These are phyloP conservation scores for Battus philenor DNA, from an alignment of 1,140 invertebrate species.

Conservation along the genomic window DNA sequence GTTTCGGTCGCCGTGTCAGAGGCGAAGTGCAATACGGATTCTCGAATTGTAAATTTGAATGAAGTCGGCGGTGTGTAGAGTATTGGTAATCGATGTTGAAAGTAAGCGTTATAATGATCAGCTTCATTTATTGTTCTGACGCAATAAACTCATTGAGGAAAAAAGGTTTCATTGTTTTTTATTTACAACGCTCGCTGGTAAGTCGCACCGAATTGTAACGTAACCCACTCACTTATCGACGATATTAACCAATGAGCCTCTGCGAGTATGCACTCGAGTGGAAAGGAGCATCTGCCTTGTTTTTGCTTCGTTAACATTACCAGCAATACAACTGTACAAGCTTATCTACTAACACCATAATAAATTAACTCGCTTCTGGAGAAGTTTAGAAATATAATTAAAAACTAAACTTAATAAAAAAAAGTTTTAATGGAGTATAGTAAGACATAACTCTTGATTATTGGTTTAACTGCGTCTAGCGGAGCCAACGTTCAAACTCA, in stretches of 20 bases:
- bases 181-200: conserved; percentile 37
- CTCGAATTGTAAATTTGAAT: conserved; percentile 62
- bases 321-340: too few species aligned
- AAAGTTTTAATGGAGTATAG: too few species aligned
- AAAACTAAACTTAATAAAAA: too few species aligned
- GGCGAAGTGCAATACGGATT: conserved; percentile 67
- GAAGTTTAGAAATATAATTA: too few species aligned
- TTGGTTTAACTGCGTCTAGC: background rate
- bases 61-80: conserved; percentile 53
- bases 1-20: conserved; percentile 48
- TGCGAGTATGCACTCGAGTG: conserved; percentile 27
- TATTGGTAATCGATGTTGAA: conserved; percentile 74
- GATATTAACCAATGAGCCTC: conserved; percentile 25
- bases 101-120: conserved; percentile 73
- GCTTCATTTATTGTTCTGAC: conserved; percentile 74
- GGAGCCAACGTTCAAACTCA: background rate
- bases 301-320: conserved; percentile 16
- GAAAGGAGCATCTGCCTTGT: conserved; percentile 42
- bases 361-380: too few species aligned
- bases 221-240: conserved; percentile 40
- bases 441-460: too few species aligned
- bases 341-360: too few species aligned
- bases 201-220: conserved; percentile 38
- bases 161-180: conserved; percentile 61
- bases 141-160: conserved; percentile 74